These are phyloP conservation scores for Centruroides sculpturatus DNA, from an alignment of 1,140 invertebrate genomes.

Conservation along the genomic window DNA sequence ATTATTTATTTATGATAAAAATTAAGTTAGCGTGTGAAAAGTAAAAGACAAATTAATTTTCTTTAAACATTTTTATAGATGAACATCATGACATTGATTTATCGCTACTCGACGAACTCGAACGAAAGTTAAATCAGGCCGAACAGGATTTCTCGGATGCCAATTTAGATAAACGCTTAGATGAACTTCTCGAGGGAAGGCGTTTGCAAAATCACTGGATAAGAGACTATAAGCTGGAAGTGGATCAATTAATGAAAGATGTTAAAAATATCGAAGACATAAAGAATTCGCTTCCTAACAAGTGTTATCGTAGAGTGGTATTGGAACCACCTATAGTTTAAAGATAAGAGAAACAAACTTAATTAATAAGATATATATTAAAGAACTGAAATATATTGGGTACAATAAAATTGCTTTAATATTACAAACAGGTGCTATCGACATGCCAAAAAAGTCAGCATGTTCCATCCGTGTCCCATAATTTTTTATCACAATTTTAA, in stretches of 20 bases:
- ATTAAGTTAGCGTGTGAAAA: too few species aligned
- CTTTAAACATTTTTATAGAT: conserved; percentile 6
- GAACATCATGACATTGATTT: conserved; percentile 36
- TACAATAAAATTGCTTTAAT: too few species aligned
- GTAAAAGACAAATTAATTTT: too few species aligned
- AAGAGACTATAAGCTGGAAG: conserved; percentile 64
- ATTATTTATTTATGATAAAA: too few species aligned
- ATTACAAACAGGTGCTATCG: too few species aligned
- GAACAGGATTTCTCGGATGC: conserved; percentile 54
- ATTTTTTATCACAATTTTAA: too few species aligned
- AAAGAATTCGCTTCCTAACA: conserved; percentile 55
- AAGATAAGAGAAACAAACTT: not conserved
- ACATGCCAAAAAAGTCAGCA: too few species aligned
- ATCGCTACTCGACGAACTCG: conserved; percentile 49
- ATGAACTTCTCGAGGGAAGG: conserved; percentile 50
- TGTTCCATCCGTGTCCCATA: too few species aligned
- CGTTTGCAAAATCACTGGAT: conserved; percentile 57
- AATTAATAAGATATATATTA: not conserved
- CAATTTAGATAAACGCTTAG: conserved; percentile 59
- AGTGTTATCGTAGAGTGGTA: conserved; percentile 52
- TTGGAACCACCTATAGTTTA: conserved; percentile 28
- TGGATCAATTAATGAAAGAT: conserved; percentile 52
- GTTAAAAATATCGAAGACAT: conserved; percentile 79
- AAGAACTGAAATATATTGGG: too few species aligned
- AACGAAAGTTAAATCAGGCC: conserved; percentile 51